phyloP scores from a whole-genome alignment of 1,140 invertebrate genomes.

The Drosophila prosaltans region DNA sequence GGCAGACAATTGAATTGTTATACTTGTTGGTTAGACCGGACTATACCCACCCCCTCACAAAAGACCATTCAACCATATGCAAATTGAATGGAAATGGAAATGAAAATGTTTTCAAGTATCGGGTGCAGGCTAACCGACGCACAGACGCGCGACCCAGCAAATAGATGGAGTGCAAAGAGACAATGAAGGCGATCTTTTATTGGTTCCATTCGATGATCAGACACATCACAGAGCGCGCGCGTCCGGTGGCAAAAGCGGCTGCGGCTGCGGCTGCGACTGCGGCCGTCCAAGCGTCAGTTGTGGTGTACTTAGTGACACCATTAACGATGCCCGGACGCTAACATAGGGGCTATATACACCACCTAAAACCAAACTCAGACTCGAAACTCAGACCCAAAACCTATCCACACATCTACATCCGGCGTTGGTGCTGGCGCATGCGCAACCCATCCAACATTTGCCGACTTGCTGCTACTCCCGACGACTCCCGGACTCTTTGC shows the following conservation, averaged over 20 bases:
- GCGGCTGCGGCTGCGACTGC: not conserved
- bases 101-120: constrained; percentile 40
- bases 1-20: constrained; percentile 82
- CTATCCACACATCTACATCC: constrained; percentile 71
- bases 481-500: not conserved
- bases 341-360: constrained; percentile 2
- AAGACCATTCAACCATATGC: constrained; percentile 75
- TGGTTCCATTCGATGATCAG: constrained; percentile 83
- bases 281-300: constrained; percentile 49
- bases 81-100: constrained; percentile 79
- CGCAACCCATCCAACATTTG: constrained; percentile 40
- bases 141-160: constrained; percentile 39
- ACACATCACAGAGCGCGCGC: constrained; percentile 31
- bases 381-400: not conserved
- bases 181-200: constrained; percentile 80
- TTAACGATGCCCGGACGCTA: constrained; percentile 53
- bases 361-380: not conserved
- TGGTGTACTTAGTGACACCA: constrained; percentile 81
- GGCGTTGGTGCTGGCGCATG: constrained; percentile 61
- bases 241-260: constrained; percentile 33
- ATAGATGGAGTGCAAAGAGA: constrained; percentile 30
- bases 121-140: constrained; percentile 48
- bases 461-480: not conserved
- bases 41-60: constrained; percentile 22
- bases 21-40: constrained; percentile 31